Evolutionary conservation across 2,797 vertebrate genomes (phyloP).

Genomic region (Poeciliopsis infans): DNA sequence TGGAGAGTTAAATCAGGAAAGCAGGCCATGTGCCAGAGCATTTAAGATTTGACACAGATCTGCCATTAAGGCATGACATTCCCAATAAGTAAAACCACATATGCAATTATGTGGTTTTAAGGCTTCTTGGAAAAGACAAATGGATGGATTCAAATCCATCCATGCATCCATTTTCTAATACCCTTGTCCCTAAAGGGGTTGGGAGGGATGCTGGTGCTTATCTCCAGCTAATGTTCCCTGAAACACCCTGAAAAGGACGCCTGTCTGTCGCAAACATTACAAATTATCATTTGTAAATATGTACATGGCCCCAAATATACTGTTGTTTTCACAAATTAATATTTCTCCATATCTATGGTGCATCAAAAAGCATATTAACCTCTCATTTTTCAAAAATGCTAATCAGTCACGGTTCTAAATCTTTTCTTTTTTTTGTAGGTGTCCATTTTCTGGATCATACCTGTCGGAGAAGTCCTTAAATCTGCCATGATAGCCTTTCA

Average conservation of each 20-base stretch:
- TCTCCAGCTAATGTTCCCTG: no score
- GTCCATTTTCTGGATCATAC: background rate
- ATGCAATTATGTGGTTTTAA: background rate
- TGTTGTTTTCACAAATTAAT: background rate
- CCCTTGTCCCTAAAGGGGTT: no score
- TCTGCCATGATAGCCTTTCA: no score
- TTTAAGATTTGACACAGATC: constrained; percentile 43
- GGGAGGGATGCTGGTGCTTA: no score
- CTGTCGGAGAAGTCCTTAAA: no score
- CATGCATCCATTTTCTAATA: no score
- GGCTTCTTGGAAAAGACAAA: background rate
- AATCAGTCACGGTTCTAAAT: constrained; percentile 1
- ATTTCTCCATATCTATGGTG: no score
- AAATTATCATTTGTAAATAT: background rate
- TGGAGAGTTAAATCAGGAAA: constrained; percentile 38
- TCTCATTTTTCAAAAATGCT: background rate
- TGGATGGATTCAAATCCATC: no score
- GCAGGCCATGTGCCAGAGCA: constrained; percentile 26
- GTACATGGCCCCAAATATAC: background rate
- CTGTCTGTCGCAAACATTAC: no score
- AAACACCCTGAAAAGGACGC: no score
- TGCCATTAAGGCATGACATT: constrained; percentile 22
- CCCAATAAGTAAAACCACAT: background rate
- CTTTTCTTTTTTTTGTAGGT: background rate
- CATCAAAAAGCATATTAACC: background rate